Evolutionary conservation across 2,113 vertebrate genomes (phyloP).

Genomic region (Trochalopteron elliotii): DNA sequence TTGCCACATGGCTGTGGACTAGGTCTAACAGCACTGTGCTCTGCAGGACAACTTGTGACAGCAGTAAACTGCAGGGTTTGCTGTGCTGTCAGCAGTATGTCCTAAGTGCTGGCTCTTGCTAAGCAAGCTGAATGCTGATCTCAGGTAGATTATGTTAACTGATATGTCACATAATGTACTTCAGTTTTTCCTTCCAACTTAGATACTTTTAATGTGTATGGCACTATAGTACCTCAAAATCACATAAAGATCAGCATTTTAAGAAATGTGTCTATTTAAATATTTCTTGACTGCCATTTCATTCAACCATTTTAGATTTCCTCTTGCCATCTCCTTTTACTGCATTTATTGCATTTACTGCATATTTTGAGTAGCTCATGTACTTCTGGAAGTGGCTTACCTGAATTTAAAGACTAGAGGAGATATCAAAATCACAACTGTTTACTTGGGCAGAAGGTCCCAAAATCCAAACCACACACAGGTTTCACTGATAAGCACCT

Average conservation of each 20-base stretch:
- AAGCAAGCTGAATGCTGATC: neutral
- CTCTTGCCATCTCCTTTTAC: neutral
- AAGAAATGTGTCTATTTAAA: neutral
- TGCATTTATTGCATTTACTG: neutral
- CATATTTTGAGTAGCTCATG: neutral
- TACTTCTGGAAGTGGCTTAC: neutral
- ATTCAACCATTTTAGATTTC: neutral
- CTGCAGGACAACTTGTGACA: neutral
- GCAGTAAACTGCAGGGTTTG: neutral
- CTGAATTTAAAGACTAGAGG: neutral
- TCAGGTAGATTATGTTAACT: neutral
- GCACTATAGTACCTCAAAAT: neutral
- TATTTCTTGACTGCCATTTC: neutral
- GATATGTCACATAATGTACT: neutral
- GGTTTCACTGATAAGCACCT: neutral
- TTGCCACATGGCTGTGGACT: neutral
- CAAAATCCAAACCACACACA: neutral
- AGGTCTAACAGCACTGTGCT: neutral
- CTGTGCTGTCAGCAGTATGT: neutral
- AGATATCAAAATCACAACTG: neutral
- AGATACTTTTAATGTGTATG: neutral
- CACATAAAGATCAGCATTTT: neutral
- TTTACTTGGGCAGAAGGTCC: neutral
- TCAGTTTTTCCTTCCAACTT: neutral
- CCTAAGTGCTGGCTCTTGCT: neutral